Evolutionary conservation across 2,113 vertebrate species (phyloP).

Genomic region (Neodon shergylaensis): DNA sequence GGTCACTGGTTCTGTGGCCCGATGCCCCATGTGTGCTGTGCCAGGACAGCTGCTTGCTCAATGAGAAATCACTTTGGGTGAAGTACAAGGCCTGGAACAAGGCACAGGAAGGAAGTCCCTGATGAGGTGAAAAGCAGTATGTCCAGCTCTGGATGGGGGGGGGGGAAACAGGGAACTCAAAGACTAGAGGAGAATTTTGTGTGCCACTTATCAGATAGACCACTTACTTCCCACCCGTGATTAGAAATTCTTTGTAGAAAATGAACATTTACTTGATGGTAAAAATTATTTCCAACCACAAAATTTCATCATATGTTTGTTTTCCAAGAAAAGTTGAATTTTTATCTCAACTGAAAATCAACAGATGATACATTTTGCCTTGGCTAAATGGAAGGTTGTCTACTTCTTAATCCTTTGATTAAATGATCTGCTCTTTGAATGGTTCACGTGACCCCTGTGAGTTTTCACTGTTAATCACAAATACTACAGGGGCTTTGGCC

Average conservation of each 20-base stretch:
- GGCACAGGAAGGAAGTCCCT: constrained; percentile 43
- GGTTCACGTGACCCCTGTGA: constrained; percentile 68
- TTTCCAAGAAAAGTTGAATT: constrained; percentile 56
- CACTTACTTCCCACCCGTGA: constrained; percentile 22
- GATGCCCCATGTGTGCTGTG: rapidly evolving
- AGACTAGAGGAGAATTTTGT: constrained; percentile 21
- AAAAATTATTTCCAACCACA: constrained; percentile 71
- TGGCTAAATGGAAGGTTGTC: constrained; percentile 60
- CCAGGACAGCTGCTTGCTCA: constrained; percentile 59
- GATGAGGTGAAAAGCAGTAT: constrained; percentile 32
- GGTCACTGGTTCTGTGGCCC: neutral
- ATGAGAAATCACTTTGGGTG: constrained; percentile 25
- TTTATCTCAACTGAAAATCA: constrained; percentile 62
- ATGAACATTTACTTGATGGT: constrained; percentile 50
- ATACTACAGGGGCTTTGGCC: neutral
- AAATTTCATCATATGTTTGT: constrained; percentile 56
- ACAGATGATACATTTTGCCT: constrained; percentile 74
- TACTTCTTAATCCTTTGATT: constrained; percentile 75
- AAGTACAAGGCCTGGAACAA: constrained; percentile 54
- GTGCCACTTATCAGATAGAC: neutral
- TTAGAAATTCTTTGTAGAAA: constrained; percentile 69
- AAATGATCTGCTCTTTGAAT: constrained; percentile 71
- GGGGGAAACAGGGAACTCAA: neutral
- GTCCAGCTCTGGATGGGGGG: neutral
- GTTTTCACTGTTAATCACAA: constrained; percentile 71